Conservation (phyloP, 1,140 invertebrate genomes). For the Drosophila athabasca region DNA sequence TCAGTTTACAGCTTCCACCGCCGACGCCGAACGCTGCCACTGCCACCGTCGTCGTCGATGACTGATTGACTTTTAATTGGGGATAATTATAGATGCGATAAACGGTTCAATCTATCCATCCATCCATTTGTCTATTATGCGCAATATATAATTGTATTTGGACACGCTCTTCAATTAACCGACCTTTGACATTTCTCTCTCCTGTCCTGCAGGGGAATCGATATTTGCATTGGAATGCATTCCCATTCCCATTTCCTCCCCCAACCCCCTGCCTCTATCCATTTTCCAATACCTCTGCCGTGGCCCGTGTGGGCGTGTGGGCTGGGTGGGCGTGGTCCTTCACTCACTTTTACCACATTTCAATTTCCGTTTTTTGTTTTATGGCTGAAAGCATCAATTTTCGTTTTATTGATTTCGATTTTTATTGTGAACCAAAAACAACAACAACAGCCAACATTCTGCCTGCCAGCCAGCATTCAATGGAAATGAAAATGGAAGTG, state of each 20-base stretch:
- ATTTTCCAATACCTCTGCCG: background rate
- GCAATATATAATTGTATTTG: no score
- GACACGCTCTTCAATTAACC: no score
- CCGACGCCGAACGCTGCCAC: background rate
- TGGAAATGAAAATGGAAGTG: conserved; percentile 23
- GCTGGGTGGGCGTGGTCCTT: conserved; percentile 23
- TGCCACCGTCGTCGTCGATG: conserved; percentile 25
- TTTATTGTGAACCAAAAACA: conserved; percentile 67
- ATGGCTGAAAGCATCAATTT: conserved; percentile 76
- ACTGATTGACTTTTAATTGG: conserved; percentile 75
- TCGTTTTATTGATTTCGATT: conserved; percentile 78
- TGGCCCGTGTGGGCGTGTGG: no score
- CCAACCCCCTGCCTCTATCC: background rate
- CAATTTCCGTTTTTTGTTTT: conserved; percentile 77
- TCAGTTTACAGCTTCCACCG: conserved; percentile 29
- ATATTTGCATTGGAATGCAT: no score
- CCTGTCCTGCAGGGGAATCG: no score
- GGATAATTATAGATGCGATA: conserved; percentile 50
- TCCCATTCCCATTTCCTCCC: no score
- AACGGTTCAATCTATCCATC: conserved; percentile 25
- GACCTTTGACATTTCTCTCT: no score
- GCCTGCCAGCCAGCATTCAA: no score
- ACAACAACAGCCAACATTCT: background rate
- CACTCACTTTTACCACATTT: conserved; percentile 64
- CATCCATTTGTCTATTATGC: no score